Conservation (phyloP, 2,888 invertebrate genomes). For the Ceriagrion tenellum region DNA sequence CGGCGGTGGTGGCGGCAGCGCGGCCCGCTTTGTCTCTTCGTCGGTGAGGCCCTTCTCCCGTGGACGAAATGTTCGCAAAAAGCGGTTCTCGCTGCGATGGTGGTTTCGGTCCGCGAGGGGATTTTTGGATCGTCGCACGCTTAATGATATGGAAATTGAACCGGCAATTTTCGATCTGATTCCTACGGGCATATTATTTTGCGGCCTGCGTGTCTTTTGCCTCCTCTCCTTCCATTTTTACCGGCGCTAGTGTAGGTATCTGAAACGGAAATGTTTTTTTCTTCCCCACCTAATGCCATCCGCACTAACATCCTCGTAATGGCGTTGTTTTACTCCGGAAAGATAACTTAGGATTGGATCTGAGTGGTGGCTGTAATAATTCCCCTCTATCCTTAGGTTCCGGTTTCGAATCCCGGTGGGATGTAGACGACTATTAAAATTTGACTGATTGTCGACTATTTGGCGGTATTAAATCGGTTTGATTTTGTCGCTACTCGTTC, state of each 20-base stretch:
- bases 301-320: neutral
- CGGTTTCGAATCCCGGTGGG: too few relatives aligned
- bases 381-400: too few relatives aligned
- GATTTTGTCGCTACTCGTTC: too few relatives aligned
- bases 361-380: too few relatives aligned
- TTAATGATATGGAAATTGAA: slow-evolving; percentile 23
- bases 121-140: neutral
- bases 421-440: too few relatives aligned
- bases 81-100: neutral
- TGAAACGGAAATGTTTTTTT: neutral
- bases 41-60: neutral
- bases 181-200: neutral
- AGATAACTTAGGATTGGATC: too few relatives aligned
- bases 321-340: too few relatives aligned
- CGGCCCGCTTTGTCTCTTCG: neutral
- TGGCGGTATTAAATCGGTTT: too few relatives aligned
- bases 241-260: neutral
- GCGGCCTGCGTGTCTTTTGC: neutral
- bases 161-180: slow-evolving; percentile 6
- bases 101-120: neutral
- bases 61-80: neutral
- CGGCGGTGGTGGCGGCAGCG: neutral
- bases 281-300: neutral
- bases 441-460: too few relatives aligned
- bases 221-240: neutral